Percentiles rank a stretch among this genome's conserved stretches.
These are phyloP conservation scores for Tyria jacobaeae DNA, from an alignment of 2,888 invertebrate species.

Conservation along the genomic window DNA sequence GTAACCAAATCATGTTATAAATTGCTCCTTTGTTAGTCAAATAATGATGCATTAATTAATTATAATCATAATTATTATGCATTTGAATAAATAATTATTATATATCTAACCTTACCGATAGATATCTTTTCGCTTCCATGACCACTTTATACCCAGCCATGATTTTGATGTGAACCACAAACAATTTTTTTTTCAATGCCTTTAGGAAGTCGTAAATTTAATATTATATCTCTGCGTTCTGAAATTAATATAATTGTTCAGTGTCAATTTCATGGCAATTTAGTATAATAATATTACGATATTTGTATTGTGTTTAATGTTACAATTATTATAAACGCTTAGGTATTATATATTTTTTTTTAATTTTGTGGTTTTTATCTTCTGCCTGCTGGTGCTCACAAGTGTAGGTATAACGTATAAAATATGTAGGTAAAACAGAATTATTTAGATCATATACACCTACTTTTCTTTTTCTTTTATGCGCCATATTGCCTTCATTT, in stretches of 20 bases:
- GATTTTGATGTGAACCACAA: constrained; percentile 33
- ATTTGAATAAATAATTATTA: constrained; percentile 29
- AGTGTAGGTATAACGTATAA: no score
- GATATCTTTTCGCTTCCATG: constrained; percentile 43
- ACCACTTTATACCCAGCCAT: constrained; percentile 23
- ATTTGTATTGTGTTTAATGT: constrained; percentile 5
- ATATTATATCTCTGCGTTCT: constrained; percentile 21
- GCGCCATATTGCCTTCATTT: no score
- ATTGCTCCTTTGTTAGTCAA: constrained; percentile 18
- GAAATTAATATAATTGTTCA: constrained; percentile 34
- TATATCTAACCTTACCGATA: constrained; percentile 32
- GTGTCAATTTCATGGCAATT: constrained; percentile 27
- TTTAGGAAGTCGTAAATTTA: constrained; percentile 29
- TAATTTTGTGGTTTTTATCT: not conserved
- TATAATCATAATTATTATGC: constrained; percentile 17
- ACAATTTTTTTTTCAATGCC: constrained; percentile 27
- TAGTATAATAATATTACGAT: constrained; percentile 7
- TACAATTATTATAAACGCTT: constrained; percentile 8
- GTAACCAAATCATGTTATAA: constrained; percentile 6
- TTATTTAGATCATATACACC: not conserved
- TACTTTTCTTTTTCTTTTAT: no score
- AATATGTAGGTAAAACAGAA: not conserved
- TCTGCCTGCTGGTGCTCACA: no score
- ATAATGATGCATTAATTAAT: constrained; percentile 20
- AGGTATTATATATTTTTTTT: not conserved